Evolutionary conservation across 2,797 vertebrate genomes (phyloP), one percentile per base, ranked within the genome.

Genomic region (Clarias pachynema): DNA sequence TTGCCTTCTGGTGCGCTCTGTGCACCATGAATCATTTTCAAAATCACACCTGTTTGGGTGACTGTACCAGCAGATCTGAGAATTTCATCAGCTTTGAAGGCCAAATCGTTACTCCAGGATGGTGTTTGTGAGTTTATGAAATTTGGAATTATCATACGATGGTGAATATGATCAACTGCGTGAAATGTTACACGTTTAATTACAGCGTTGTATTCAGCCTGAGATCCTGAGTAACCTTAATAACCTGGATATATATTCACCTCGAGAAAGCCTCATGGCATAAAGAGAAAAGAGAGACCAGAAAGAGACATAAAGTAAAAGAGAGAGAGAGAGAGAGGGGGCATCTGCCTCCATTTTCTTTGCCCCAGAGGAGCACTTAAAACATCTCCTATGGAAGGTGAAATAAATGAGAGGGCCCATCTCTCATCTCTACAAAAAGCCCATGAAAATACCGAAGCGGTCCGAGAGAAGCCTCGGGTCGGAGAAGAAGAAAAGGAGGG

Each of bases 341-440:
- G 84, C 88, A 78, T 86, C 69, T 31, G 65, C 84, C 84, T 81
- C 79, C 49, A 53, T 53, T 53, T 69, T 72, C 81, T 84, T 87
- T 86, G 86, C 89, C 89, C 88, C 85, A 59, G 83, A 85, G 89
- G 87, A 87, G 85, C 89, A 90, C 89, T 90, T 89, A 88, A 89
- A 89, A 85, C 86, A 85, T 89, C 87, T 89, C 85, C 87, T 88
- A 86, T 88, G 86, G 90, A 89, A 88, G 84, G 88, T 89, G 87
- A 90, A 90, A 87, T 89, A 88, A 89, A 87, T 89, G 89, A 87
- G 88, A 73, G 86, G 79, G 81, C 72, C 89, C 83, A 88, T 90
- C 87, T 89, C 89, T 90, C 88, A 89, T 89, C 87, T 85, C 53
- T 84, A 84, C 88, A 86, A 89, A 88, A 90, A 87, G 85, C 85